These are phyloP conservation scores for Ephydatia muelleri DNA, from an alignment of 37 sponge, comb jelly and placozoan species.

Conservation along the genomic window DNA sequence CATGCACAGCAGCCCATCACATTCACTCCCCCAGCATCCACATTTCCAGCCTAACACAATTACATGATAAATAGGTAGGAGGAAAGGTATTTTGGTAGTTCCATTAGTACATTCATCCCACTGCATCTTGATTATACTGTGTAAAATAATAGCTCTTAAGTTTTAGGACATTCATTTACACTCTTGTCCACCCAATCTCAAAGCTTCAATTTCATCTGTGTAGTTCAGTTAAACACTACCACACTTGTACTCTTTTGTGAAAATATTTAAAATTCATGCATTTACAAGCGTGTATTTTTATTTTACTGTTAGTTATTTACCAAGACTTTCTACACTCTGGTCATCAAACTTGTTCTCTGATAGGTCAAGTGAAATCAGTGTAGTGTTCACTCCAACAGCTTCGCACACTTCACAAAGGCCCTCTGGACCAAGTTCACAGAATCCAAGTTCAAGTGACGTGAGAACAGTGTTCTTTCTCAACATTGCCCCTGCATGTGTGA, in stretches of 20 bases:
- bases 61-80: background rate
- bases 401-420: conserved; percentile 1
- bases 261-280: too few species aligned
- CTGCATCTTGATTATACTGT: background rate
- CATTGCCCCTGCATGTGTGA: conserved; percentile 1
- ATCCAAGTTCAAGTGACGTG: background rate
- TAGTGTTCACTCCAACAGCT: background rate
- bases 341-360: background rate
- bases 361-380: conserved; percentile 1
- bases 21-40: background rate
- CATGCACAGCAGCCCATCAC: background rate
- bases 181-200: background rate
- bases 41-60: background rate
- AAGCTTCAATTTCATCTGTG: too few species aligned
- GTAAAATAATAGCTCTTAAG: conserved; percentile 1
- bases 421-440: conserved; percentile 1
- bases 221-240: too few species aligned
- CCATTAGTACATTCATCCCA: conserved; percentile 1
- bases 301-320: background rate
- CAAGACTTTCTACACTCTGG: background rate
- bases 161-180: background rate
- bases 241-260: too few species aligned
- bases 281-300: conserved; percentile 1
- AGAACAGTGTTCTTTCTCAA: background rate
- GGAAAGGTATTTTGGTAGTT: conserved; percentile 1